These are phyloP conservation scores for Autographa pulchrina DNA, from an alignment of 2,888 invertebrate species.

Conservation along the genomic window DNA sequence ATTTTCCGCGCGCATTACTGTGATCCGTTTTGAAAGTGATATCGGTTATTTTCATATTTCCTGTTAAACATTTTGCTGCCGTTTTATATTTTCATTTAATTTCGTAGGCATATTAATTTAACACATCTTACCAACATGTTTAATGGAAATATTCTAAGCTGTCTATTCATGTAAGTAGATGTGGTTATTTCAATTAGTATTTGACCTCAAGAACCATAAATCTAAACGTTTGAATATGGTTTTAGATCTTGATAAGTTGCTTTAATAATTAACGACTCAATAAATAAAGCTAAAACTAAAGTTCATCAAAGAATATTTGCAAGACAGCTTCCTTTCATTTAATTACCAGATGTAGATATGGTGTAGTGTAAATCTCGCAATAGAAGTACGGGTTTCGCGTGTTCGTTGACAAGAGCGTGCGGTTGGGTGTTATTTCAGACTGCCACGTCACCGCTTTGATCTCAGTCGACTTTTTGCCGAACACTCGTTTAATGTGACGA, in stretches of 20 bases:
- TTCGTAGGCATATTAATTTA: background rate
- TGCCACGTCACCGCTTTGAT: conserved; percentile 85
- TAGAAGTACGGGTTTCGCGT: conserved; percentile 49
- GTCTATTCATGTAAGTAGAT: background rate
- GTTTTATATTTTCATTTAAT: background rate
- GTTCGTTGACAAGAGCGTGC: conserved; percentile 72
- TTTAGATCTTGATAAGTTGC: background rate
- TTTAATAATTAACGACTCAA: conserved; percentile 1
- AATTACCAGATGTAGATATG: conserved; percentile 28
- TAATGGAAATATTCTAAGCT: background rate
- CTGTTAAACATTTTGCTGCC: background rate
- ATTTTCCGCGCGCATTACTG: conserved; percentile 18
- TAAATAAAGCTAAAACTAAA: conserved; percentile 12
- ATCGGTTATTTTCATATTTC: background rate
- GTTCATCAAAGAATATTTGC: conserved; percentile 5
- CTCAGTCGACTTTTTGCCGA: conserved; percentile 83
- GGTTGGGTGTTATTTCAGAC: conserved; percentile 83
- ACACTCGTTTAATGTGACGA: conserved; percentile 87
- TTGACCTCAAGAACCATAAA: conserved; percentile 6
- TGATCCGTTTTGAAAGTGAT: conserved; percentile 12
- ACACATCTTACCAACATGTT: background rate
- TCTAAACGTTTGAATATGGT: background rate
- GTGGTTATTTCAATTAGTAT: background rate
- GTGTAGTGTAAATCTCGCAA: conserved; percentile 52
- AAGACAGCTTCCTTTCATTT: conserved; percentile 17